Evolutionary conservation across 2,113 vertebrate species (phyloP).

Genomic region (Corvus moneduloides): DNA sequence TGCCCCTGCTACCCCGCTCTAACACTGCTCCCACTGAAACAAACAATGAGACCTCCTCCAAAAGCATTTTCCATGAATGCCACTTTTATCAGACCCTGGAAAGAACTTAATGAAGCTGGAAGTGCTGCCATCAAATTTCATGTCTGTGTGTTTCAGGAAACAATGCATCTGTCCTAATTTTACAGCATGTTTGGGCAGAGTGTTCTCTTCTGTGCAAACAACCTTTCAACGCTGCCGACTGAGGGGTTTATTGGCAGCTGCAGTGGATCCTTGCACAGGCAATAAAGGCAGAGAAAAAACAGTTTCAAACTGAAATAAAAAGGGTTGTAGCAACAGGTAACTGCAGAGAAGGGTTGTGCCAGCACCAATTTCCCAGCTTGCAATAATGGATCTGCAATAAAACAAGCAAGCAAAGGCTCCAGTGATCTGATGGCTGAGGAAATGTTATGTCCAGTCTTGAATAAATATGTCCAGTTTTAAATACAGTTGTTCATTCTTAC

Average conservation of each 20-base stretch:
- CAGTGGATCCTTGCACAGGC: not conserved
- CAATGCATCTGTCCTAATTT: not conserved
- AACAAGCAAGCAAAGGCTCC: not conserved
- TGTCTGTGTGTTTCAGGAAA: not conserved
- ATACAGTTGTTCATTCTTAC: not conserved
- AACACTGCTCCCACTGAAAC: not conserved
- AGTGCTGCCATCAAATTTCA: not conserved
- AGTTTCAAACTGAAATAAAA: not conserved
- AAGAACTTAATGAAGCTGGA: not conserved
- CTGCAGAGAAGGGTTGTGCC: not conserved
- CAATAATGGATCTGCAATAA: not conserved
- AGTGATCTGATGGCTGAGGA: not conserved
- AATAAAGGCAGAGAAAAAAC: not conserved
- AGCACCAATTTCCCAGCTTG: not conserved
- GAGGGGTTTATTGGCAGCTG: not conserved
- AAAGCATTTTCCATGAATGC: not conserved
- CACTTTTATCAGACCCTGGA: not conserved
- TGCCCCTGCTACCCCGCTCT: not conserved
- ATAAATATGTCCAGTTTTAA: not conserved
- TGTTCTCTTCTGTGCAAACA: not conserved
- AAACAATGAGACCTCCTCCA: not conserved
- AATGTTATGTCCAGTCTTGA: not conserved
- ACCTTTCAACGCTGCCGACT: rapidly evolving
- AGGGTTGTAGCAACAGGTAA: not conserved
- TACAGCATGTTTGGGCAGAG: not conserved